A percentile compares a stretch with the other conserved stretches of the same genome.
Conservation (phyloP, 2,797 vertebrate genomes). For the Enteromius thamalakanensis region DNA sequence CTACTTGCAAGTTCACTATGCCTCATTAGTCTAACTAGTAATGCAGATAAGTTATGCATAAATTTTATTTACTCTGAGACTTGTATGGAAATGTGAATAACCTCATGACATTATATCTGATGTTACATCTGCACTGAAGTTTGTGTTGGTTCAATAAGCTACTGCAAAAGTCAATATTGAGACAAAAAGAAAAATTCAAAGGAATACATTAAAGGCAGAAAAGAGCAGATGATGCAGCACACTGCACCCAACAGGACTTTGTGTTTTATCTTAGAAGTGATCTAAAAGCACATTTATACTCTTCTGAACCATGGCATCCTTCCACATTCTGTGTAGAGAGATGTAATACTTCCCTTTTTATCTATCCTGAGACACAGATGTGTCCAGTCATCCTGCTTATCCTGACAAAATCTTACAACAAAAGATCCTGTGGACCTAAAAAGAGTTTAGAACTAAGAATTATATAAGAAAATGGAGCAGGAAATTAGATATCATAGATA, state of each 20-base stretch:
- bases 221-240: neutral
- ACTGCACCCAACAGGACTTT: neutral
- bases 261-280: neutral
- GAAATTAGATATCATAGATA: neutral
- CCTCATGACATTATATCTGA: constrained; percentile 11
- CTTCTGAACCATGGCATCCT: neutral
- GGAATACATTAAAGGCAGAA: neutral
- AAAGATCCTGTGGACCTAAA: constrained; percentile 1
- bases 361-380: constrained; percentile 17
- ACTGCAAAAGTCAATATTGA: constrained; percentile 1
- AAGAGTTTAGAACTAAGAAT: constrained; percentile 2
- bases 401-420: neutral
- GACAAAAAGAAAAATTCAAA: neutral
- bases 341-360: constrained; percentile 21
- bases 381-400: constrained; percentile 16
- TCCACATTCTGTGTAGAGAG: constrained; percentile 9
- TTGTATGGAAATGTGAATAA: neutral
- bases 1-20: neutral
- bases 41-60: neutral
- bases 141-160: constrained; percentile 32
- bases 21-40: neutral
- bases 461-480: neutral
- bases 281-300: neutral
- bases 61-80: neutral
- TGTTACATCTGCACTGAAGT: neutral